Conservation (phyloP, 2,888 invertebrate species). For the Hydropsyche betteni region DNA sequence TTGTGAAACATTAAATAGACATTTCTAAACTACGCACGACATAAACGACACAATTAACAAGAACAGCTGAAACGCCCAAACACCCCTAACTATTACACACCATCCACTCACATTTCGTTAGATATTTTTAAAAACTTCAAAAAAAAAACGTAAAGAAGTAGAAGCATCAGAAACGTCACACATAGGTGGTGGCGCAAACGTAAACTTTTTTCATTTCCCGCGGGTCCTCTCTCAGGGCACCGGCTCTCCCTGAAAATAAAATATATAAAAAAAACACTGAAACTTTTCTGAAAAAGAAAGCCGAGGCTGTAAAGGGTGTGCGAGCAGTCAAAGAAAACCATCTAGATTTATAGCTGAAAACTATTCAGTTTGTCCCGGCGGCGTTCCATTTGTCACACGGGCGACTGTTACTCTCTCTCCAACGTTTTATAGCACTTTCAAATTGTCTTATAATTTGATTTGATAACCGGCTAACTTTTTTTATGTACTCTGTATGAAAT, state of each 20-base stretch:
- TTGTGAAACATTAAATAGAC: too few relatives aligned
- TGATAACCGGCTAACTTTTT: slow-evolving; percentile 34
- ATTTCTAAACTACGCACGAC: too few relatives aligned
- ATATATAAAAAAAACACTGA: too few relatives aligned
- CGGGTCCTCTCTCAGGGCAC: slow-evolving; percentile 39
- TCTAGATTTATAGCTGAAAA: slow-evolving; percentile 37
- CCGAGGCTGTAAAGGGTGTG: background rate
- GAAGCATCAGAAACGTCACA: background rate
- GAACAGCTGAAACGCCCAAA: too few relatives aligned
- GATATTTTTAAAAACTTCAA: background rate
- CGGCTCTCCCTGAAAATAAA: too few relatives aligned
- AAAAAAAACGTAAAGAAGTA: slow-evolving; percentile 16
- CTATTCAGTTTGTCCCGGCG: slow-evolving; percentile 33
- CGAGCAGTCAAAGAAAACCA: slow-evolving; percentile 24
- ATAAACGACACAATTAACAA: too few relatives aligned
- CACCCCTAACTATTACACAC: too few relatives aligned
- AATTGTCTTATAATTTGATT: slow-evolving; percentile 42
- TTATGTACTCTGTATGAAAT: slow-evolving; percentile 15
- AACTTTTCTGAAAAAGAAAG: background rate
- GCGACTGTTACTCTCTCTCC: background rate
- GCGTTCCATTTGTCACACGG: slow-evolving; percentile 36
- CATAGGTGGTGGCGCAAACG: background rate
- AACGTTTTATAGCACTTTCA: slow-evolving; percentile 34
- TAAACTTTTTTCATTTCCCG: slow-evolving; percentile 50
- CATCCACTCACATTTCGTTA: too few relatives aligned